phyloP scores from a whole-genome alignment of 2,888 invertebrate genomes.

The Heliconius hortense region DNA sequence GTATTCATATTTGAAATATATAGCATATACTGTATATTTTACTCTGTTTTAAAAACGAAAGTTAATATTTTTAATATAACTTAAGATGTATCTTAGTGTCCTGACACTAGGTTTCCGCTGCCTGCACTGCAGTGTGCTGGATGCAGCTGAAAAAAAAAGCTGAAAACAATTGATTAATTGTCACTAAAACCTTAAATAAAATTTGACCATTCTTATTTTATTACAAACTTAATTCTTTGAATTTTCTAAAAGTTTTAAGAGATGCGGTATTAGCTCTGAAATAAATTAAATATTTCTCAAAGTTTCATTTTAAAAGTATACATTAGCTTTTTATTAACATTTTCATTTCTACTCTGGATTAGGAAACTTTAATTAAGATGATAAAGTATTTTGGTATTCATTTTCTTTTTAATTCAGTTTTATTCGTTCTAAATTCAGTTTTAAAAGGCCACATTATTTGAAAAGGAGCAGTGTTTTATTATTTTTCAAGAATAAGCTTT shows the following conservation, averaged over 20 bases:
- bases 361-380: conserved; percentile 22
- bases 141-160: too few species aligned
- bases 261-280: conserved; percentile 20
- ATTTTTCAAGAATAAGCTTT: conserved; percentile 6
- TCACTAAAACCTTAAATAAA: conserved; percentile 11
- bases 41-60: background rate
- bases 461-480: conserved; percentile 6
- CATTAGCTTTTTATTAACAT: conserved; percentile 22
- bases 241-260: conserved; percentile 22
- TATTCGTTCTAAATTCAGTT: background rate
- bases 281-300: conserved; percentile 21
- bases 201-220: conserved; percentile 19
- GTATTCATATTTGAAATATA: background rate
- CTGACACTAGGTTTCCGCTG: too few species aligned
- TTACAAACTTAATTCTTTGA: conserved; percentile 22
- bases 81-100: background rate
- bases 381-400: conserved; percentile 20
- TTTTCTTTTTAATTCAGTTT: background rate
- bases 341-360: conserved; percentile 13
- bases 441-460: conserved; percentile 1
- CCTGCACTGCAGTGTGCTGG: too few species aligned
- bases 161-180: conserved; percentile 15
- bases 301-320: conserved; percentile 25
- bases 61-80: background rate
- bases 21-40: background rate